Evolutionary conservation across 2,797 vertebrate genomes (phyloP).

Genomic region (Pelochelys cantorii): DNA sequence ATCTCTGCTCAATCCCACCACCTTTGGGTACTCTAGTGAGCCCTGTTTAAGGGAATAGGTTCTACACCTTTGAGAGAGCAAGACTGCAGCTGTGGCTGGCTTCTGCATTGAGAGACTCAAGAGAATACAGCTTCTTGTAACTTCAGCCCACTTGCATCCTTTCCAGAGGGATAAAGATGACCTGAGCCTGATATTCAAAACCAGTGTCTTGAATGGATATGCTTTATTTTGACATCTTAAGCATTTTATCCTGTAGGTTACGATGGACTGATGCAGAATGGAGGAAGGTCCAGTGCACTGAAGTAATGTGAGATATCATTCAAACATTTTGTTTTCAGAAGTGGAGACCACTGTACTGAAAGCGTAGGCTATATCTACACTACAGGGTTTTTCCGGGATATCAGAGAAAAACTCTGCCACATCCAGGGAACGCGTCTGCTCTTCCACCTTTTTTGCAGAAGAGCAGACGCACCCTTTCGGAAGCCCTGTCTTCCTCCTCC

Average conservation of each 20-base stretch:
- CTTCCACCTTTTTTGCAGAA: too few relatives aligned
- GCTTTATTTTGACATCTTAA: neutral
- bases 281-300: neutral
- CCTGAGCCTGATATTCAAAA: neutral
- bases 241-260: neutral
- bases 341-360: neutral
- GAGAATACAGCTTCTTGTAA: accelerated
- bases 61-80: neutral
- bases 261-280: neutral
- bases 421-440: too few relatives aligned
- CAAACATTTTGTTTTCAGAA: neutral
- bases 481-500: too few relatives aligned
- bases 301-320: neutral
- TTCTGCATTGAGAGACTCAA: neutral
- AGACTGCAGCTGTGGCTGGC: neutral
- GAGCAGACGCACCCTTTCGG: too few relatives aligned
- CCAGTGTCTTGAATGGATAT: neutral
- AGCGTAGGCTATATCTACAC: neutral
- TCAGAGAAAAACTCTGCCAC: too few relatives aligned
- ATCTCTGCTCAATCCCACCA: accelerated
- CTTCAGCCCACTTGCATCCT: neutral
- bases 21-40: neutral
- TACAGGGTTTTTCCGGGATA: too few relatives aligned
- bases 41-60: neutral
- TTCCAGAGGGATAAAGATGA: too few relatives aligned